Evolutionary conservation across 2,888 invertebrate genomes (phyloP).

Genomic region (Spodoptera littoralis): DNA sequence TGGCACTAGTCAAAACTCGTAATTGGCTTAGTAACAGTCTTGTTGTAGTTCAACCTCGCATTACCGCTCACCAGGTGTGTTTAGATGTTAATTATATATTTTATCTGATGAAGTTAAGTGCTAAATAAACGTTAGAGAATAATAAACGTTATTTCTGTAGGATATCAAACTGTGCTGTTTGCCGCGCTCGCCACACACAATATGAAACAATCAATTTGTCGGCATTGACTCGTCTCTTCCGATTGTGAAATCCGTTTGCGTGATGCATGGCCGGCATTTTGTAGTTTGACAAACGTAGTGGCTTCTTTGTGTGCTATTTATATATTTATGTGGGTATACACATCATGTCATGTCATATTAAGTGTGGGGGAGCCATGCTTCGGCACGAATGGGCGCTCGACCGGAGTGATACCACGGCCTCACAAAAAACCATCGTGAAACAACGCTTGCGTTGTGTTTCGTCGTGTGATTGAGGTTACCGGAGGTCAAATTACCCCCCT

Average conservation of each 20-base stretch:
- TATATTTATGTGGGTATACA: too few species aligned
- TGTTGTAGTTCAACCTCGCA: slow-evolving; percentile 11
- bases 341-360: too few species aligned
- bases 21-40: slow-evolving; percentile 21
- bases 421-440: too few species aligned
- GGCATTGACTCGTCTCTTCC: background rate
- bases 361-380: too few species aligned
- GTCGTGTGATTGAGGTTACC: too few species aligned
- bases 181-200: background rate
- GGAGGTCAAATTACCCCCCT: too few species aligned
- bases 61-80: slow-evolving; percentile 13
- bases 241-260: background rate
- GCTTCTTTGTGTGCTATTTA: too few species aligned
- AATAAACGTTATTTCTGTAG: slow-evolving; percentile 3
- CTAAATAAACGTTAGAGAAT: slow-evolving; percentile 14
- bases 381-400: too few species aligned
- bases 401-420: too few species aligned
- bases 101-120: slow-evolving; percentile 15
- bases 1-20: slow-evolving; percentile 21
- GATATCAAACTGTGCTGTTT: background rate
- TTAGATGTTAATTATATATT: slow-evolving; percentile 11
- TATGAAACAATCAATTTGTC: background rate
- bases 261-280: background rate
- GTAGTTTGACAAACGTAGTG: too few species aligned
- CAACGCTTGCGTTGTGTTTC: too few species aligned